Conservation (phyloP, 1,140 invertebrate genomes). For the Drosophila ficusphila region DNA sequence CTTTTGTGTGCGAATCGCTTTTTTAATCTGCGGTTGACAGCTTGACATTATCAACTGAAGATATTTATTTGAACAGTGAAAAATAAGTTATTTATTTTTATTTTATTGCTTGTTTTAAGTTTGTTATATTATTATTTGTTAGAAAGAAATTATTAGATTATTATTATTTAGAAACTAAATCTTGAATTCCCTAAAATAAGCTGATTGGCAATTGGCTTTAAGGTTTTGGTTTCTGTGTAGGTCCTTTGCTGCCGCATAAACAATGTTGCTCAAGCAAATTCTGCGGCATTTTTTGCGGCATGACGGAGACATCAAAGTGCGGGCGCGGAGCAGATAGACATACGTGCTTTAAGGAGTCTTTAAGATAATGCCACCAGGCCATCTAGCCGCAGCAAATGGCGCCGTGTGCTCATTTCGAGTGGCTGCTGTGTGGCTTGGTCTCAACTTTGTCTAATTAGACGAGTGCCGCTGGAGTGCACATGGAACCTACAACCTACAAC, state of each 20-base stretch:
- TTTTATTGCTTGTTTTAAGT: no score
- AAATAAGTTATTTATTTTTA: no score
- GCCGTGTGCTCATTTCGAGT: constrained; percentile 47
- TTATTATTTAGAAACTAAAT: no score
- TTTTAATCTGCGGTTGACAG: no score
- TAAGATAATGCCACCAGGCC: constrained; percentile 39
- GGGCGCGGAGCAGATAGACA: constrained; percentile 11
- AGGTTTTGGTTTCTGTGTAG: constrained; percentile 2
- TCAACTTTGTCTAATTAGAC: constrained; percentile 81
- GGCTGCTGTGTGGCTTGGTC: constrained; percentile 47
- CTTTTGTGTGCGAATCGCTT: no score
- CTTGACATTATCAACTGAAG: no score
- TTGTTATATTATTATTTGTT: no score
- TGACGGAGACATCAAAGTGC: constrained; percentile 67
- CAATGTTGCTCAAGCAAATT: constrained; percentile 78
- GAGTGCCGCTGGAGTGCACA: constrained; percentile 71
- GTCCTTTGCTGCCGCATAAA: constrained; percentile 38
- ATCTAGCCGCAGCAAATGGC: constrained; percentile 40
- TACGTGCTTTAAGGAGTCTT: constrained; percentile 63
- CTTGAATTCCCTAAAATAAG: no score
- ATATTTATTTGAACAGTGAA: no score
- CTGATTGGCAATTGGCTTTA: neutral
- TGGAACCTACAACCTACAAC: constrained; percentile 17
- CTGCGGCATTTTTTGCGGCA: constrained; percentile 68
- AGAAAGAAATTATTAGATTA: no score